Conservation (phyloP, 92 coral and sea anemone genomes). For the Nematostella vectensis region DNA sequence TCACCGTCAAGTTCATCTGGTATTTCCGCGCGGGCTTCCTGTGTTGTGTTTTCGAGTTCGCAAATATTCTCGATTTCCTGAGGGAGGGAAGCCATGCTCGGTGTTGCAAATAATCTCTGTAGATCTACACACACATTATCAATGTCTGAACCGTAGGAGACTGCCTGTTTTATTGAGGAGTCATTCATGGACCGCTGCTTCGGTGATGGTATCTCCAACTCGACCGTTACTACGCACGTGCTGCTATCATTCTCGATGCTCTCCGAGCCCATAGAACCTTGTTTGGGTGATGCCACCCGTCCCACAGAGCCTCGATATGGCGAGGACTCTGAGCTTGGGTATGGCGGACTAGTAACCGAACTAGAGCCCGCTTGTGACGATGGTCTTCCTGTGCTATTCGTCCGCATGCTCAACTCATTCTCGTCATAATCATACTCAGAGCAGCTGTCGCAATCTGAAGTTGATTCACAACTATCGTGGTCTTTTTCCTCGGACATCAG, state of each 20-base stretch:
- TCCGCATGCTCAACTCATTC: neutral
- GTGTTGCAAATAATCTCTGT: neutral
- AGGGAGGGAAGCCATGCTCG: neutral
- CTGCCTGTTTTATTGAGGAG: too few relatives aligned
- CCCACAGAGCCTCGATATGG: neutral
- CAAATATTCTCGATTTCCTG: neutral
- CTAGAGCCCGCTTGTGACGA: neutral
- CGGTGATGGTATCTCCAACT: too few relatives aligned
- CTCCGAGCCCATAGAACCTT: neutral
- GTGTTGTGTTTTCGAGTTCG: neutral
- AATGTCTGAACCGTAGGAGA: too few relatives aligned
- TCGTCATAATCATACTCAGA: neutral
- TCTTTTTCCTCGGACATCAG: neutral
- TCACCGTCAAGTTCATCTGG: constrained; percentile 24
- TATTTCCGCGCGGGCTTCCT: constrained; percentile 4
- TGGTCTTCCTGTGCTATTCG: neutral
- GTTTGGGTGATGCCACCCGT: neutral
- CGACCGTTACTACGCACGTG: neutral
- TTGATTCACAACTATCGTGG: too few relatives aligned
- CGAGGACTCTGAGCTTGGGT: neutral
- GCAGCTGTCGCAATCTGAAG: too few relatives aligned
- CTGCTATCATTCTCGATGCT: neutral
- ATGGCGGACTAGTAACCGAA: neutral
- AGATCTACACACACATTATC: neutral
- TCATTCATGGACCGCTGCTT: too few relatives aligned